phyloP scores from a whole-genome alignment of 2,113 vertebrate genomes.

The Holacanthus passer region DNA sequence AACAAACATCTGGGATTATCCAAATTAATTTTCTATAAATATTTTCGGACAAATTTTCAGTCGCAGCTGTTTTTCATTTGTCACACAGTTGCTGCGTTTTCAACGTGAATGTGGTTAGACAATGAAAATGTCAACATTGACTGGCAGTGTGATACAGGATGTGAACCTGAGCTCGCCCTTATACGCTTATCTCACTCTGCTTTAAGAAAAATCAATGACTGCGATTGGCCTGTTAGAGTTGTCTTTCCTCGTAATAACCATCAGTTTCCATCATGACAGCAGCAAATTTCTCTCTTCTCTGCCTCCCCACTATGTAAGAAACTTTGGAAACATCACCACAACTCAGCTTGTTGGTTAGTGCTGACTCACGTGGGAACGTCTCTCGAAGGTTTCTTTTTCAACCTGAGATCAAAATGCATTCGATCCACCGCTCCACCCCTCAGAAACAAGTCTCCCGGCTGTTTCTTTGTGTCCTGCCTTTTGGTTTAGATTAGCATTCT shows the following conservation, averaged over 20 bases:
- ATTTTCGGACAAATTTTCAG: neutral
- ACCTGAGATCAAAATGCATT: conserved; percentile 53
- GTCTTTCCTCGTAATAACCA: neutral
- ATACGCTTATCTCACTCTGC: neutral
- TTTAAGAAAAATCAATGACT: neutral
- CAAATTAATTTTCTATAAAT: neutral
- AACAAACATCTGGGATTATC: conserved; percentile 10
- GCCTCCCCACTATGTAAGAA: neutral
- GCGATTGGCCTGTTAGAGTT: neutral
- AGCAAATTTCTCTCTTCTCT: neutral
- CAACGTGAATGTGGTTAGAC: conserved; percentile 1
- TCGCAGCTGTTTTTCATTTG: neutral
- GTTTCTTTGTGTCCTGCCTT: conserved; percentile 57
- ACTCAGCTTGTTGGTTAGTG: neutral
- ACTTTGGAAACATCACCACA: neutral
- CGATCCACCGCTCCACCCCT: conserved; percentile 44
- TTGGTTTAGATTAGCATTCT: conserved; percentile 72
- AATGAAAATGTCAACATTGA: neutral
- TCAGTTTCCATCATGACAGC: neutral
- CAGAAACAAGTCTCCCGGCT: conserved; percentile 52
- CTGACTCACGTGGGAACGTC: conserved; percentile 53
- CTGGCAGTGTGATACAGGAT: conserved; percentile 3
- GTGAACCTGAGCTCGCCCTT: conserved; percentile 9
- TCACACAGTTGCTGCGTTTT: neutral
- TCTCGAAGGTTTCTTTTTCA: conserved; percentile 13